Evolutionary conservation across 2,797 vertebrate species (phyloP), one percentile per base, ranked within the genome.

Genomic region (Potorous gilbertii): DNA sequence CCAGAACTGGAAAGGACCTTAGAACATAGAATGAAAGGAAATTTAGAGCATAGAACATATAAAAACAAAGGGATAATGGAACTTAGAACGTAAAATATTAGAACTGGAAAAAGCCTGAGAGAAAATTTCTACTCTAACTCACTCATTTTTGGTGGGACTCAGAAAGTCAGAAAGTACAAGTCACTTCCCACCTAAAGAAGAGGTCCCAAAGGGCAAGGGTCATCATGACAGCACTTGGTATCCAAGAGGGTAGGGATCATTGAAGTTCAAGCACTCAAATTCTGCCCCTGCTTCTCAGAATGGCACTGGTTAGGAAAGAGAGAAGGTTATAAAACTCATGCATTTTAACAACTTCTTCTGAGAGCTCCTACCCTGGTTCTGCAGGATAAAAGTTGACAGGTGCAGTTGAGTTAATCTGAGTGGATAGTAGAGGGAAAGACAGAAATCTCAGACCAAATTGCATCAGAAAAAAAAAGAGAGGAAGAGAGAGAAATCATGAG

Each of bases 321-420:
- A 66, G 90, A 93, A 96, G 93, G 56, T 4, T 92, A 95, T 93
- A 56, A 95, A 97, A 91, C 96, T 98, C 98, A 97, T 98, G 97
- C 98, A 98, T 98, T 98, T 98, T 98, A 98, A 99, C 93, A 91
- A 98, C 96, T 92, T 97, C 97, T 97, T 91, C 93, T 90, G 96
- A 54, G 55, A 54, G 97, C 95, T 96, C 97, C 4, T 96, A 97
- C 93, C 91, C 34, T 50, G 11, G 11, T 94, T 1, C 59, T 0
- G 34, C 62, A 16, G 97, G 98, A 98, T 98, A 98, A 97, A 98
- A 98, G 96, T 98, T 98, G 98, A 98, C 98, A 98, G 98, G 98
- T 98, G 98, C 98, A 97, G 98, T 98, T 97, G 98, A 98, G 98
- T 98, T 98, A 98, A 99, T 98, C 98, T 98, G 98, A 98, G 98